Evolutionary conservation across 1,140 invertebrate genomes (phyloP).

Genomic region (Nylanderia fulva): DNA sequence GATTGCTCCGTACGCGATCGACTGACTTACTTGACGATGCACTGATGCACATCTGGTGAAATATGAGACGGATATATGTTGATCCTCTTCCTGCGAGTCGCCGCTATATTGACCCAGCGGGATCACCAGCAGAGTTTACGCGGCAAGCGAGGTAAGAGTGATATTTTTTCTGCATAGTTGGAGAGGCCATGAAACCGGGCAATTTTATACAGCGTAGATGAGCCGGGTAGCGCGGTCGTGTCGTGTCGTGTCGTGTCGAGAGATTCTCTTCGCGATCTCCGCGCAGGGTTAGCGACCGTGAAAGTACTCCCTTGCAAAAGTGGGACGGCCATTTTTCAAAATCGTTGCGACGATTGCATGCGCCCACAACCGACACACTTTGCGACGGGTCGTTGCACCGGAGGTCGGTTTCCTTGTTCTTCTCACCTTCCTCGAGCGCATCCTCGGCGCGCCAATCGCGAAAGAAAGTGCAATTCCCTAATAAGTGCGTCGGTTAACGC

Average conservation of each 20-base stretch:
- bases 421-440: slow-evolving; percentile 75
- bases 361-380: slow-evolving; percentile 84
- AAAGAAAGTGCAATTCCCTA: slow-evolving; percentile 80
- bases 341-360: slow-evolving; percentile 85
- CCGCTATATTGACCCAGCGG: background rate
- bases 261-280: slow-evolving; percentile 70
- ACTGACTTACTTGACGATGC: background rate
- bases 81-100: slow-evolving; percentile 9
- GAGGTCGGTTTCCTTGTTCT: slow-evolving; percentile 79
- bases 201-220: slow-evolving; percentile 29
- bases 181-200: slow-evolving; percentile 11
- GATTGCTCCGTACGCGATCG: background rate
- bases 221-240: slow-evolving; percentile 13
- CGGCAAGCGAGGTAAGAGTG: slow-evolving; percentile 74
- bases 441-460: slow-evolving; percentile 54
- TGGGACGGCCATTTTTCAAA: slow-evolving; percentile 84
- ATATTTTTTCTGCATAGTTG: slow-evolving; percentile 62
- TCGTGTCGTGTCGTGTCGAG: slow-evolving; percentile 13
- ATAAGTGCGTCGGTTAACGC: slow-evolving; percentile 64
- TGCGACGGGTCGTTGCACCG: slow-evolving; percentile 82
- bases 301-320: slow-evolving; percentile 84
- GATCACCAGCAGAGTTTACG: slow-evolving; percentile 65
- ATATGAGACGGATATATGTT: no score
- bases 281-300: slow-evolving; percentile 84
- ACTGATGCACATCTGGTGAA: no score